phyloP scores from a whole-genome alignment of 1,140 invertebrate species.

The Triops cancriformis region DNA sequence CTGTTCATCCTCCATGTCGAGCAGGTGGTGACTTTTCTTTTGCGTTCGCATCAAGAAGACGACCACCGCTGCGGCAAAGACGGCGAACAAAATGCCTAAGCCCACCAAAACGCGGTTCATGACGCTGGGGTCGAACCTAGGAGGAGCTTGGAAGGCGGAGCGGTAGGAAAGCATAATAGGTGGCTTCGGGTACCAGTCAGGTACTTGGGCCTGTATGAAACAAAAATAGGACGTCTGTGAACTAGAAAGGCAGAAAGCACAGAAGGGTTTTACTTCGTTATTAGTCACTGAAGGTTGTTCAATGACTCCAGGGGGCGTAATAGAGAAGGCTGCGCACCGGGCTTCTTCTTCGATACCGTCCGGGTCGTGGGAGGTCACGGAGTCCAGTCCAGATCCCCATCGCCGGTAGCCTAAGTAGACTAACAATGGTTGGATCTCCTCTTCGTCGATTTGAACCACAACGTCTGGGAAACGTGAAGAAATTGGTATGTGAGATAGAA shows the following conservation, averaged over 20 bases:
- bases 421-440: slow-evolving; percentile 32
- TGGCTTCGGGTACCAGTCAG: slow-evolving; percentile 31
- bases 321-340: slow-evolving; percentile 26
- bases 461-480: slow-evolving; percentile 31
- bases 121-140: slow-evolving; percentile 25
- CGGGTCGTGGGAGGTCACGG: slow-evolving; percentile 30
- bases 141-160: slow-evolving; percentile 28
- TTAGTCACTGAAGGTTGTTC: slow-evolving; percentile 21
- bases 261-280: slow-evolving; percentile 19
- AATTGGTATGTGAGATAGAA: not conserved
- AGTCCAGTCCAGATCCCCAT: slow-evolving; percentile 29
- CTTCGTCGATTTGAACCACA: slow-evolving; percentile 32
- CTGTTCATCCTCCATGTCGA: slow-evolving; percentile 33
- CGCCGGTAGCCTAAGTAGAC: slow-evolving; percentile 35
- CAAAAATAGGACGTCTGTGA: not conserved
- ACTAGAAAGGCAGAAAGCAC: not conserved
- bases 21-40: slow-evolving; percentile 34
- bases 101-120: slow-evolving; percentile 24
- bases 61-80: slow-evolving; percentile 32
- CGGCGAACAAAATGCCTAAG: slow-evolving; percentile 33
- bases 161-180: slow-evolving; percentile 30
- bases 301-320: slow-evolving; percentile 26
- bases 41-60: slow-evolving; percentile 36
- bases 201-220: slow-evolving; percentile 27
- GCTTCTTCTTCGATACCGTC: slow-evolving; percentile 29